Evolutionary conservation across 2,797 vertebrate species (phyloP).

Genomic region (Parambassis ranga): DNA sequence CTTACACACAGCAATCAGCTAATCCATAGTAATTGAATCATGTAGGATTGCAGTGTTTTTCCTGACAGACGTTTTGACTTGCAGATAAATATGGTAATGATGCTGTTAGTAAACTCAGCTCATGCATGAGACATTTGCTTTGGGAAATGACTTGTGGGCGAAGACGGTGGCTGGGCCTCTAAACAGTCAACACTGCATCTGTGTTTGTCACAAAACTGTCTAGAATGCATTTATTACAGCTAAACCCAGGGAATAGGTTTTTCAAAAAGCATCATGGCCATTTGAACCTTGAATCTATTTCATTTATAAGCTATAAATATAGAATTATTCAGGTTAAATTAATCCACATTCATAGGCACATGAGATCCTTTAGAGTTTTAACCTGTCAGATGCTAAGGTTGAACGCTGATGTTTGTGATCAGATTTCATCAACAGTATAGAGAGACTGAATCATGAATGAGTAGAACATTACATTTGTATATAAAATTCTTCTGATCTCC

Average conservation of each 20-base stretch:
- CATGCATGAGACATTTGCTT: conserved; percentile 4
- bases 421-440: no score
- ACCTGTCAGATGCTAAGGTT: no score
- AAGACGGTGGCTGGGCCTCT: not conserved
- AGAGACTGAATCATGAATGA: not conserved
- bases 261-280: not conserved
- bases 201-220: not conserved
- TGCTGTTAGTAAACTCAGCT: not conserved
- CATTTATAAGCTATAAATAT: not conserved
- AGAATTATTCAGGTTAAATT: not conserved
- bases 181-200: not conserved
- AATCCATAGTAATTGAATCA: conserved; percentile 22
- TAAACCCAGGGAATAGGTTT: not conserved
- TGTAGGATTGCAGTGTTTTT: conserved; percentile 9
- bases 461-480: not conserved
- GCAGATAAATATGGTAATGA: conserved; percentile 14
- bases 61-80: not conserved
- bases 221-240: not conserved
- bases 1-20: conserved; percentile 10
- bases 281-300: not conserved
- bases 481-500: conserved; percentile 5
- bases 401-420: no score
- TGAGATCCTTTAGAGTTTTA: no score
- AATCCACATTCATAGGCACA: no score
- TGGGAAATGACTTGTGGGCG: conserved; percentile 4